Conservation (phyloP, 2,888 invertebrate species). For the Pseudococcus viburni region DNA sequence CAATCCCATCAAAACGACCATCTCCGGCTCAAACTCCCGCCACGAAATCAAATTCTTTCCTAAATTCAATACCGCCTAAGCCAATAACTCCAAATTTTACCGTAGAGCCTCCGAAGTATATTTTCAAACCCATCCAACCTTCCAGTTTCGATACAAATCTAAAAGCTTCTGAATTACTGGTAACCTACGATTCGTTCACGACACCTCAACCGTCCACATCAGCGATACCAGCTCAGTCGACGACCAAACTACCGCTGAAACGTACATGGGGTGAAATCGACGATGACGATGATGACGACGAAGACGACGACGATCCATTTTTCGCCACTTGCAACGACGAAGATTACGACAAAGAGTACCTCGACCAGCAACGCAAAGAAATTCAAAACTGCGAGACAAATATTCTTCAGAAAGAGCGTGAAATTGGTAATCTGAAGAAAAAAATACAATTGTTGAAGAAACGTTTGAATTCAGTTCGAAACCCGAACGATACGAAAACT, state of each 20-base stretch:
- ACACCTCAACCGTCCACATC: neutral
- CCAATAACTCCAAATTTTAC: neutral
- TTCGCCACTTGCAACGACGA: neutral
- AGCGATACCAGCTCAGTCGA: neutral
- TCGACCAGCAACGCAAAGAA: neutral
- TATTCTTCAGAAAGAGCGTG: conserved; percentile 54
- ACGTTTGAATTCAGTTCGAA: conserved; percentile 11
- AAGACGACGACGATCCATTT: conserved; percentile 36
- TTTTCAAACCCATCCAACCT: neutral
- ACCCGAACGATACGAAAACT: conserved; percentile 35
- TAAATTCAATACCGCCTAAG: neutral
- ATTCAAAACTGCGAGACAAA: neutral
- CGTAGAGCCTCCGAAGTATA: neutral
- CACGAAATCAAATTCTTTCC: neutral
- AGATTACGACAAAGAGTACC: conserved; percentile 1
- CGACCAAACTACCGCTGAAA: neutral
- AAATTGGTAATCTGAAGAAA: conserved; percentile 49
- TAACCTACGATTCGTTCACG: neutral
- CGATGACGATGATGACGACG: conserved; percentile 31
- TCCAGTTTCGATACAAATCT: neutral
- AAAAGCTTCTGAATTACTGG: neutral
- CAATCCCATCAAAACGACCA: neutral
- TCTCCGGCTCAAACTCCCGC: neutral
- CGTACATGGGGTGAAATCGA: neutral
- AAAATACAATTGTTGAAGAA: conserved; percentile 47